phyloP scores from a whole-genome alignment of 2,888 invertebrate genomes.

The Orthosia cruda region DNA sequence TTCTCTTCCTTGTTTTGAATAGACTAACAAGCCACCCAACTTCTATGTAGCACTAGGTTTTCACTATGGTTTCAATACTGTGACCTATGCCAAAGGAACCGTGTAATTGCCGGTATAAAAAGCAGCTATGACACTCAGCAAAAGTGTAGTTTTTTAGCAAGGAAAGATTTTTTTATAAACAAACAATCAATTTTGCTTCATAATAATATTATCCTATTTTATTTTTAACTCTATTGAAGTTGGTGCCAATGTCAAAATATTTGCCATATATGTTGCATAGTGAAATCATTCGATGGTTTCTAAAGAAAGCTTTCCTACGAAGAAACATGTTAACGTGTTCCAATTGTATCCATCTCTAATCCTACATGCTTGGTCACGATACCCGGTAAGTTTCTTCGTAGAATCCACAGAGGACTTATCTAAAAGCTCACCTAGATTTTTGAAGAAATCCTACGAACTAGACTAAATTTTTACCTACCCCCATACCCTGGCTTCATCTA shows the following conservation, averaged over 20 bases:
- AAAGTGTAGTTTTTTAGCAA: too few species aligned
- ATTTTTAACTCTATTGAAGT: too few species aligned
- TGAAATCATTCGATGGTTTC: neutral
- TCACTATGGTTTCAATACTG: too few species aligned
- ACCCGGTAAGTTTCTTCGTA: slow-evolving; percentile 23
- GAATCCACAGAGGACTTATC: slow-evolving; percentile 35
- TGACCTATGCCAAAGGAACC: too few species aligned
- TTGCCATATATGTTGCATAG: neutral
- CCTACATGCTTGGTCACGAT: slow-evolving; percentile 10
- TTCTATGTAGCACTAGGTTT: neutral
- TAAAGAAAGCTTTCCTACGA: neutral
- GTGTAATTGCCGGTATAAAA: too few species aligned
- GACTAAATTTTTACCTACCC: slow-evolving; percentile 48
- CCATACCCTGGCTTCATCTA: slow-evolving; percentile 18
- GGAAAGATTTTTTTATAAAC: too few species aligned
- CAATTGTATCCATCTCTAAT: neutral
- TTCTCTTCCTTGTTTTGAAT: neutral
- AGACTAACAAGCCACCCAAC: neutral
- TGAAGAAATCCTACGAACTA: slow-evolving; percentile 43
- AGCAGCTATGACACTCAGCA: too few species aligned
- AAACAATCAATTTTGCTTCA: too few species aligned
- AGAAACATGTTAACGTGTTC: neutral
- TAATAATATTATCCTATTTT: neutral
- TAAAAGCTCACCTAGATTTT: slow-evolving; percentile 58
- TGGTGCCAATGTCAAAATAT: too few species aligned